Evolutionary conservation across 1,140 invertebrate genomes (phyloP), one percentile per base, ranked within the genome.

Genomic region (Panagrolaimus sp.): DNA sequence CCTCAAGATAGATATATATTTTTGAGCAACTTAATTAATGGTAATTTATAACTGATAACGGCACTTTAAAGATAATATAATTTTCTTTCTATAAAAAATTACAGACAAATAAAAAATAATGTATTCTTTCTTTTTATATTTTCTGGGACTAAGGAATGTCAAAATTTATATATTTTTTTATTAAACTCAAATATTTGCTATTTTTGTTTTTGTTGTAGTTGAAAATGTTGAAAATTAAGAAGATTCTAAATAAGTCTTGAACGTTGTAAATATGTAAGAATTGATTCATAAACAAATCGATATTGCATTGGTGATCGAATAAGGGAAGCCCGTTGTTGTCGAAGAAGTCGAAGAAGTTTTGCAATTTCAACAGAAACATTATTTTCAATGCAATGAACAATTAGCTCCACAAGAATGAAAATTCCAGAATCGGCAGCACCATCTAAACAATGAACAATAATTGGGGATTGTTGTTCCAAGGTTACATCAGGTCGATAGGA

Each of bases 371-470:
- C 65, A 21, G 58, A 75, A 17, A 75, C 48, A 67, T 77, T 77
- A 44, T 73, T 76, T 48, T 77, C 76, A 43, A 79, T 72, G 38
- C 73, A 72, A 15, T 77, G 71, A 12, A 77, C 68, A 24, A 77
- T 46, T 15, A 69, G 63, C 17, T 77, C 75, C 2, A 74, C 74
- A 8, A 77, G 71, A 17, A 79, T 32, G 48, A 72, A 77, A 15
- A 77, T 46, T 10, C 75, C 75, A 28, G 46, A 65, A 15, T 77
- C 75, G 7, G 45, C 48, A 44, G 69, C 65, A 14, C 75, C 75
- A 47, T 77, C 73, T 8, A 68, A 77, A 28, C 75, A 77, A 26
- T 77, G 75, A 24, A 77, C 73, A 38, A 77, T 63, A 47, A 70
- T 69, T 17, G 67, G 62, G 9, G 74, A 65, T 44, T 71, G 52